Evolutionary conservation across 2,888 invertebrate species (phyloP).

Genomic region (Escarpia spicata): DNA sequence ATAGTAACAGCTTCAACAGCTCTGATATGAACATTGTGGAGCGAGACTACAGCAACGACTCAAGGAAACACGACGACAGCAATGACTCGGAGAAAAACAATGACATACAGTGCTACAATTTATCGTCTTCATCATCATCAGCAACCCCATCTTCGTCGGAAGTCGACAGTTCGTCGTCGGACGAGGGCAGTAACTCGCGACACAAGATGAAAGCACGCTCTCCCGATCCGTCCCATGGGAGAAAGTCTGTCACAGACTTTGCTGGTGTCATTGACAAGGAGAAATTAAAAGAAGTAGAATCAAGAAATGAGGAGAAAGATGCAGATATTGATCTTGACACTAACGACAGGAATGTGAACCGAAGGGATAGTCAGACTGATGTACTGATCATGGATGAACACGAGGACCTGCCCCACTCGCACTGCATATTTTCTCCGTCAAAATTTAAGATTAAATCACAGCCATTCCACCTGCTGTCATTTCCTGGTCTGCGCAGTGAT

Average conservation of each 20-base stretch:
- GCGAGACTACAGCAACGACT: conserved; percentile 3
- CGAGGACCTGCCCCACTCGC: background rate
- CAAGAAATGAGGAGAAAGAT: background rate
- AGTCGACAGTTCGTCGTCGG: background rate
- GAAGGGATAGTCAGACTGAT: background rate
- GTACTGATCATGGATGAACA: background rate
- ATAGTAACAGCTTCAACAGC: background rate
- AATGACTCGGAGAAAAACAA: background rate
- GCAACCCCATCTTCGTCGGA: background rate
- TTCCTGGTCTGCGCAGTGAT: background rate
- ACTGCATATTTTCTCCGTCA: background rate
- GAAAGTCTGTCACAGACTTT: background rate
- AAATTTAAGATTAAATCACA: background rate
- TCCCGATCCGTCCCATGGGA: background rate
- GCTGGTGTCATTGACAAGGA: background rate
- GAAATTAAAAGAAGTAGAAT: background rate
- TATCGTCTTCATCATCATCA: background rate
- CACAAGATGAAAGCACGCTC: background rate
- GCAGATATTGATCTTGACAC: background rate
- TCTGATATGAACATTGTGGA: background rate
- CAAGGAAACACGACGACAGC: background rate
- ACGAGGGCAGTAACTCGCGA: background rate
- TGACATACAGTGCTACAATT: background rate
- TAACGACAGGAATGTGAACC: background rate
- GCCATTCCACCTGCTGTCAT: background rate